Base-by-base conservation (phyloP, 1,140 invertebrate species). In the Brachionus manjavacas region DNA sequence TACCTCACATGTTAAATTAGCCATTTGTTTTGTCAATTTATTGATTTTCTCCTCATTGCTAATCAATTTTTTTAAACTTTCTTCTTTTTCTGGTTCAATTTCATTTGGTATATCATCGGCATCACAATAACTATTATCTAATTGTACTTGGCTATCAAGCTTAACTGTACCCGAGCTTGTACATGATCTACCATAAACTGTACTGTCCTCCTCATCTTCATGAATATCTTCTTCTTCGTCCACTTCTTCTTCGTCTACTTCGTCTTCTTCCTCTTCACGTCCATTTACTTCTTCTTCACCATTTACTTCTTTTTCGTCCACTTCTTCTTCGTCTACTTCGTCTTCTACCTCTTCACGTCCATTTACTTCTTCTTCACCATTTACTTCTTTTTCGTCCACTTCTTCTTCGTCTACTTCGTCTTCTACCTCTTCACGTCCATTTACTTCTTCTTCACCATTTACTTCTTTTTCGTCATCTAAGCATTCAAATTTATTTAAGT, bases 1-100 rank as follows among this genome's bases (percentile, higher is more conserved):
- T 66, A 66, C 64, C 23, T 66, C 64, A 66, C 64, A 66, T 28
- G 28, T 66, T 31, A 66, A 66, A 66, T 66, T 66, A 66, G 64
- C 64, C 64, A 66, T 66, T 66, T 66, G 23, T 66, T 66, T 31
- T 28, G 23, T 66, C 28, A 66, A 66, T 28, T 66, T 31, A 66
- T 66, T 66, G 23, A 66, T 66, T 31, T 66, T 66, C 28, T 25
- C 23, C 28, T 66, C 23, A 66, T 25, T 25, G 28, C 28, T 31
- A 66, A 66, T 66, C 23, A 66, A 28, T 31, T 66, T 66, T 28
- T 66, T 66, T 66, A 66, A 66, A 66, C 28, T 66, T 66, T 66
- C 64, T 28, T 66, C 9, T 66, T 66, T 66, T 28, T 66, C 28
- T 66, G 23, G 23, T 28, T 66, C 64, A 28, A 31, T 66, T 66